These are phyloP conservation scores for Willowsia nigromaculata DNA, from an alignment of 2,888 invertebrate species.

Conservation along the genomic window DNA sequence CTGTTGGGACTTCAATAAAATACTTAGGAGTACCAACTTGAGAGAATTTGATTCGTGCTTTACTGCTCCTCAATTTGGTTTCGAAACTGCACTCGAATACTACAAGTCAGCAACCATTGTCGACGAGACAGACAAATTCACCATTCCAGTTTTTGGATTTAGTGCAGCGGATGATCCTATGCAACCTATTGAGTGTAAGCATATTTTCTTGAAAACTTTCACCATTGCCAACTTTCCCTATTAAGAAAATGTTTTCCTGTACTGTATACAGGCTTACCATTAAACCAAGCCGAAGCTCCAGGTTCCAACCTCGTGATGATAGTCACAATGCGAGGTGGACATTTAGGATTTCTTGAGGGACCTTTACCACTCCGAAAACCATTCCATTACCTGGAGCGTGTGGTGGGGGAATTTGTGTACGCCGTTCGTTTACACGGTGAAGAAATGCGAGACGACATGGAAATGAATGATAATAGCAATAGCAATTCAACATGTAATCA, in stretches of 20 bases:
- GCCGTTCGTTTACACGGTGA: slow-evolving; percentile 73
- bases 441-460: slow-evolving; percentile 66
- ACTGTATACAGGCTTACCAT: slow-evolving; percentile 84
- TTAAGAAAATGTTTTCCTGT: too few relatives aligned
- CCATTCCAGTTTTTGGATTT: slow-evolving; percentile 74
- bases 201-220: too few relatives aligned
- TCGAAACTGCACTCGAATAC: slow-evolving; percentile 89
- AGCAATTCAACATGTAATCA: slow-evolving; percentile 65
- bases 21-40: slow-evolving; percentile 83
- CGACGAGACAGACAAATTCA: slow-evolving; percentile 73
- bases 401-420: slow-evolving; percentile 73
- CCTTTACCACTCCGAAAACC: slow-evolving; percentile 74
- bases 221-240: too few relatives aligned
- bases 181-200: slow-evolving; percentile 86
- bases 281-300: slow-evolving; percentile 84
- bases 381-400: slow-evolving; percentile 77
- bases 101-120: slow-evolving; percentile 84
- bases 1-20: slow-evolving; percentile 81
- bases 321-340: slow-evolving; percentile 82
- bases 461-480: slow-evolving; percentile 68
- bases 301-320: slow-evolving; percentile 85
- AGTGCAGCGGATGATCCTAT: slow-evolving; percentile 88
- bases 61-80: slow-evolving; percentile 91
- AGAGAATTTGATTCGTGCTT: slow-evolving; percentile 91
- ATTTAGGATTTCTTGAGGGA: slow-evolving; percentile 77